Evolutionary conservation across 2,797 vertebrate species (phyloP), one percentile per base, ranked within the genome.

Genomic region (Chiloscyllium punctatum): DNA sequence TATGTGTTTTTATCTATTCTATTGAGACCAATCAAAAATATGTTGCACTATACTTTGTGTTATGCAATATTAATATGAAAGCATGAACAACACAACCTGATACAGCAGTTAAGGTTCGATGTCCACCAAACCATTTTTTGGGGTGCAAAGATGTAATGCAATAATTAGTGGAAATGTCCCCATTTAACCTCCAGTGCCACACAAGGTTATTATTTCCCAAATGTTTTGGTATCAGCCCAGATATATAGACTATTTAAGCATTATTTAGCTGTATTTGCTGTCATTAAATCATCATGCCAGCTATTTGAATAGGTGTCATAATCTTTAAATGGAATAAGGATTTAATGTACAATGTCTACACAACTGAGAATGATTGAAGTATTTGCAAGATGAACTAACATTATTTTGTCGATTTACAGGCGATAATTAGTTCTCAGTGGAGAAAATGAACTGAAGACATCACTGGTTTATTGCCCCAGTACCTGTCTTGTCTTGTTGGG

Each of bases 341-440:
- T 37, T 94, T 74, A 48, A 11, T 72, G 5, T 94, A 23, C 25
- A 21, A 37, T 94, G 33, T 51, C 37, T 94, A 71, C 21, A 30
- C 25, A 33, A 68, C 62, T 21, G 33, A n/a, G 57, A 91, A 23
- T 1, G 21, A 92, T 37, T 21, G 66, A n/a, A 91, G 30, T 66
- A 21, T n/a, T 21, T 8, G 21, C 92, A 72, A 72, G 27, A 53
- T 30, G 15, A 94, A 15, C 94, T 92, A 42, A 42, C 90, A 21
- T 4, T 92, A 33, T 95, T 77, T 95, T 95, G 11, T 95, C 57
- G 8, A 92, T n/a, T 11, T 48, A 57, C 94, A 95, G 94, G 30
- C 94, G 94, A 53, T 95, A 71, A 95, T 72, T 21, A 77, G 25
- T 48, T 57, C 71, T 51, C 48, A 23, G 16, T 21, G 21, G 71